Evolutionary conservation across 2,888 invertebrate species (phyloP).

Genomic region (Hecatera dysodea): DNA sequence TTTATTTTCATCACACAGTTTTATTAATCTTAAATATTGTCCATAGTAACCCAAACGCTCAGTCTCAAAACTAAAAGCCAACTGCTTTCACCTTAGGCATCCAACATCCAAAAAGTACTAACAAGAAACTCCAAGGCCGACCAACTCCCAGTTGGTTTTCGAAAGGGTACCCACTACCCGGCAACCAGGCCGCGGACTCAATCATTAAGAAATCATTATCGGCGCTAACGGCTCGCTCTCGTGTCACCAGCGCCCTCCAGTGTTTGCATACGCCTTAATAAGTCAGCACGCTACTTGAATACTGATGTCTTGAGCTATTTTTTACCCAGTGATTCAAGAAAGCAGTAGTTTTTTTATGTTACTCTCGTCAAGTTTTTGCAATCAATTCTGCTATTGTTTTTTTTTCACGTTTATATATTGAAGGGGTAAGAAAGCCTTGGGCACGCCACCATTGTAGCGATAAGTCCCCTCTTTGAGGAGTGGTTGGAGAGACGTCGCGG

Average conservation of each 20-base stretch:
- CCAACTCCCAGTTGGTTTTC: constrained; percentile 1
- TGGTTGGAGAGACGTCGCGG: too few species aligned
- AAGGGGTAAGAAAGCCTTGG: too few species aligned
- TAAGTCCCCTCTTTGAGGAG: too few species aligned
- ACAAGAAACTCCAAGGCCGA: constrained; percentile 20
- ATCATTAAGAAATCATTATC: constrained; percentile 85
- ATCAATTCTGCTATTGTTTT: background rate
- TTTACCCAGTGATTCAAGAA: constrained; percentile 12
- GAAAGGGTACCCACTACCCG: background rate
- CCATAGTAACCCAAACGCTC: background rate
- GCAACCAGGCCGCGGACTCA: constrained; percentile 60
- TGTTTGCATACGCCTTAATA: constrained; percentile 65
- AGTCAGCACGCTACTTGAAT: constrained; percentile 43
- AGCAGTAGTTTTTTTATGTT: background rate
- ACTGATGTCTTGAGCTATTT: constrained; percentile 43
- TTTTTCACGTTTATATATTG: too few species aligned
- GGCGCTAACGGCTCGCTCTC: constrained; percentile 73
- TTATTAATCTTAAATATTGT: too few species aligned
- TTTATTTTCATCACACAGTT: background rate
- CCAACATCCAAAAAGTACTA: background rate
- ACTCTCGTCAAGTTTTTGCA: background rate
- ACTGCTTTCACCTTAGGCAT: background rate
- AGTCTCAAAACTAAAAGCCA: background rate
- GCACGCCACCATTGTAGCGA: too few species aligned
- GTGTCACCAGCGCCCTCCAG: constrained; percentile 63